phyloP scores from a whole-genome alignment of 2,113 vertebrate genomes.

The Platycercus adscitus region DNA sequence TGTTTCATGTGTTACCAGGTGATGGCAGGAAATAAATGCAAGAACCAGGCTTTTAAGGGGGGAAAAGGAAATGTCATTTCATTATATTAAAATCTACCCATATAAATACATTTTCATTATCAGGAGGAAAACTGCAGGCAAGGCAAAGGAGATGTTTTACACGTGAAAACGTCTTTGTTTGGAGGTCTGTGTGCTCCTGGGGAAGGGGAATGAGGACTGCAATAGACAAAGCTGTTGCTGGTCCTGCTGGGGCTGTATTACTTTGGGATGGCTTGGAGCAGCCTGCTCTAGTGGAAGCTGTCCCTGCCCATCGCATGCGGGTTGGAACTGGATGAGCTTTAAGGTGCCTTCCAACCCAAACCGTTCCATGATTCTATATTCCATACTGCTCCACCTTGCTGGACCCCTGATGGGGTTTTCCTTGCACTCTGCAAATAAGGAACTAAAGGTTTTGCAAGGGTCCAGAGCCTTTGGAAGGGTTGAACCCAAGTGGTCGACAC shows the following conservation, averaged over 20 bases:
- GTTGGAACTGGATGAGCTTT: background rate
- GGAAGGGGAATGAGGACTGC: background rate
- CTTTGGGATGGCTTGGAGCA: background rate
- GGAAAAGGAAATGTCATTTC: rapidly evolving
- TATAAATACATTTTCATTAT: background rate
- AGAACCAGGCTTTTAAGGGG: background rate
- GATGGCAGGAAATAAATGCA: background rate
- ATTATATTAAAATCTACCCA: background rate
- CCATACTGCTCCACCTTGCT: rapidly evolving
- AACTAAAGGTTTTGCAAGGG: background rate
- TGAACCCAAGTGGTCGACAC: background rate
- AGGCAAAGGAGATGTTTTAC: background rate
- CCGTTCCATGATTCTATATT: background rate
- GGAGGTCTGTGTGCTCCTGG: rapidly evolving
- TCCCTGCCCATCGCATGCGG: background rate
- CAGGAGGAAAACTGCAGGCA: background rate
- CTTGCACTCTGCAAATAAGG: background rate
- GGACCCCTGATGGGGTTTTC: rapidly evolving
- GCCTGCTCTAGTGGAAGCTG: background rate
- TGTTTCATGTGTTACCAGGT: background rate
- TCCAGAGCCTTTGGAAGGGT: background rate
- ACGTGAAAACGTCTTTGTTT: background rate
- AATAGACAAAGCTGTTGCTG: background rate
- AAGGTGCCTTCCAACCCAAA: background rate
- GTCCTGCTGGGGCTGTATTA: background rate